Base-by-base conservation (phyloP, 1,140 invertebrate species). In the Asobara japonica region DNA sequence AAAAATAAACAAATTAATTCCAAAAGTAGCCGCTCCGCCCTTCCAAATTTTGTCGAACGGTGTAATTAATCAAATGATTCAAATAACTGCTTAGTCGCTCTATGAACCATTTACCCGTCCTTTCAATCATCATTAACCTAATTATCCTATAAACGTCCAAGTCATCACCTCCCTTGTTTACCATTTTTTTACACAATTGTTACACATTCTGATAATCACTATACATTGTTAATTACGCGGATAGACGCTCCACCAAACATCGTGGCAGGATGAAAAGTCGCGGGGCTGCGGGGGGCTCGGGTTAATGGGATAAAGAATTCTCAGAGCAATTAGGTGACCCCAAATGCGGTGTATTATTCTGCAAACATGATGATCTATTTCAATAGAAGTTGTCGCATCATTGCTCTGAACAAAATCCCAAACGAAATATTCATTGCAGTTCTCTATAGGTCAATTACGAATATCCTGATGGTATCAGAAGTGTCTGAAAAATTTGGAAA, bases 231-330 rank as follows among this genome's bases (percentile, higher is more conserved):
- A 25, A 56, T 56, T 56, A 56, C 18, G 51, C 6, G 51, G 10
- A 13, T 56, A 27, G 51, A 67, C 38, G 65, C 45, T 65, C 60
- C 60, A 68, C 65, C 18, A 68, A 73, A 68, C 65, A 67, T 61
- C 51, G 72, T 69, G 61, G 72, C 65, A 69, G 65, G 33, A 73
- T 69, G 41, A 45, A 56, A 5, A 56, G 22, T 56, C 51, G 18
- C 18, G 65, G 62, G 36, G 45, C 65, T 68, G 51, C 30, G 18
- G n/a, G 65, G 20, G 56, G 38, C n/a, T n/a, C 13, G 20, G 56
- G 16, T 18, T 27, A 38, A 45, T 65, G 36, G 38, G 31, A 71
- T 65, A 51, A 10, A 51, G 22, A 22, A 36, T 69, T 69, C 22
- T 69, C 18, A 56, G 22, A 27, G 3, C 5, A 6, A 18, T 25